A percentile compares a stretch with the other conserved stretches of the same genome.
These are phyloP conservation scores for Mormyrus iriodes DNA, from an alignment of 2,113 vertebrate species.

Conservation along the genomic window DNA sequence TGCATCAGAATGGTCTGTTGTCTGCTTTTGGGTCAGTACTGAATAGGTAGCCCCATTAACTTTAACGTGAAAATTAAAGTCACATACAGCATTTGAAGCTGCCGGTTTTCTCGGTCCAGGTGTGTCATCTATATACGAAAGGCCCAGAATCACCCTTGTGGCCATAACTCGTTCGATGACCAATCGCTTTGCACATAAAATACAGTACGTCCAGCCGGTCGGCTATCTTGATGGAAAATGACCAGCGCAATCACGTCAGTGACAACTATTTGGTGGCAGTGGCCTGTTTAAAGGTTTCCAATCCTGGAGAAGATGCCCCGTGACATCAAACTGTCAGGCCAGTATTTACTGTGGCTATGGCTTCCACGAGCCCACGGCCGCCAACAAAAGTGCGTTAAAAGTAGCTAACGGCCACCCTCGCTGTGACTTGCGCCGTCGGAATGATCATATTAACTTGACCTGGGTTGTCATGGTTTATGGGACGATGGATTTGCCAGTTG, in stretches of 20 bases:
- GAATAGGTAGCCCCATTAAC: neutral
- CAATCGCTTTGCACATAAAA: constrained; percentile 56
- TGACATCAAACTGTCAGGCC: constrained; percentile 94
- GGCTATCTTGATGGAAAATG: constrained; percentile 22
- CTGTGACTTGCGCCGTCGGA: constrained; percentile 67
- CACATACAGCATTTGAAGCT: neutral
- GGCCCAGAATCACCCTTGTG: neutral
- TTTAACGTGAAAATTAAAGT: neutral
- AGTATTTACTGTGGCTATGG: constrained; percentile 84
- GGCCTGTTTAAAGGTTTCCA: constrained; percentile 79
- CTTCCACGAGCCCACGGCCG: constrained; percentile 64
- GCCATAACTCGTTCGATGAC: neutral
- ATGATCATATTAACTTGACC: constrained; percentile 73
- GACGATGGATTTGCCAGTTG: constrained; percentile 70
- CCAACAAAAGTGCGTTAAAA: constrained; percentile 73
- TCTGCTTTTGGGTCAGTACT: neutral
- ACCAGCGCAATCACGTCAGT: constrained; percentile 68
- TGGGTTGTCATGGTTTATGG: constrained; percentile 79
- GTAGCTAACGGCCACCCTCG: constrained; percentile 75
- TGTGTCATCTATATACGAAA: neutral
- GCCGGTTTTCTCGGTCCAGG: neutral
- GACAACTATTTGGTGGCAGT: constrained; percentile 51
- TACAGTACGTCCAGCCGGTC: constrained; percentile 14
- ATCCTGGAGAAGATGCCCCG: constrained; percentile 85
- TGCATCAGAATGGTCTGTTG: neutral